phyloP scores from a whole-genome alignment of 1,140 invertebrate species.

The Lysiphlebus fabarum region DNA sequence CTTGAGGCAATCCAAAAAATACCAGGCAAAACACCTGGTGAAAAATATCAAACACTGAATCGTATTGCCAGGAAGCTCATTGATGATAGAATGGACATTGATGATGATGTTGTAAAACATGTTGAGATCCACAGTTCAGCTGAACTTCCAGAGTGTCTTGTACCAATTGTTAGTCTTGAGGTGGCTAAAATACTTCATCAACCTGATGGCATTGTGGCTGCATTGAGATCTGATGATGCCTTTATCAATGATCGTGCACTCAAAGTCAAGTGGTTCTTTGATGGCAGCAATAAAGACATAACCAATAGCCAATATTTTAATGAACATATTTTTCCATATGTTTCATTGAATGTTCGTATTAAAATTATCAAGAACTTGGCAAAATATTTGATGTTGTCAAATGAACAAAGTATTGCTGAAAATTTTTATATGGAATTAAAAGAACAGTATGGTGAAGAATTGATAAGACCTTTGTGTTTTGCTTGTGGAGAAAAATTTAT shows the following conservation, averaged over 20 bases:
- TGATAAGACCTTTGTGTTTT: no score
- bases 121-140: neutral
- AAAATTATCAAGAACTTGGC: no score
- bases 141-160: neutral
- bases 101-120: neutral
- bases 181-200: neutral
- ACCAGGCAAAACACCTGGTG: constrained; percentile 5
- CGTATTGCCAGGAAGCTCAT: neutral
- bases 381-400: no score
- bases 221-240: constrained; percentile 35
- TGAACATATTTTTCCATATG: constrained; percentile 30
- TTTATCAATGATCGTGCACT: constrained; percentile 36
- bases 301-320: constrained; percentile 34
- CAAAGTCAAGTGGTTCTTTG: constrained; percentile 35
- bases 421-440: no score
- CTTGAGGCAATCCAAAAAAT: constrained; percentile 15
- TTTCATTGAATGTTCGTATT: constrained; percentile 26
- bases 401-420: no score
- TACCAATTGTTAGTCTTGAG: neutral
- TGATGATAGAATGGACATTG: no score
- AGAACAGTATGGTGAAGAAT: no score
- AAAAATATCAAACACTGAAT: constrained; percentile 14
- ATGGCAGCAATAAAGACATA: constrained; percentile 22
- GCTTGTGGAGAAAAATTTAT: no score
- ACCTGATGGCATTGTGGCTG: constrained; percentile 29